Evolutionary conservation across 2,888 invertebrate species (phyloP).

Genomic region (Nezara viridula): DNA sequence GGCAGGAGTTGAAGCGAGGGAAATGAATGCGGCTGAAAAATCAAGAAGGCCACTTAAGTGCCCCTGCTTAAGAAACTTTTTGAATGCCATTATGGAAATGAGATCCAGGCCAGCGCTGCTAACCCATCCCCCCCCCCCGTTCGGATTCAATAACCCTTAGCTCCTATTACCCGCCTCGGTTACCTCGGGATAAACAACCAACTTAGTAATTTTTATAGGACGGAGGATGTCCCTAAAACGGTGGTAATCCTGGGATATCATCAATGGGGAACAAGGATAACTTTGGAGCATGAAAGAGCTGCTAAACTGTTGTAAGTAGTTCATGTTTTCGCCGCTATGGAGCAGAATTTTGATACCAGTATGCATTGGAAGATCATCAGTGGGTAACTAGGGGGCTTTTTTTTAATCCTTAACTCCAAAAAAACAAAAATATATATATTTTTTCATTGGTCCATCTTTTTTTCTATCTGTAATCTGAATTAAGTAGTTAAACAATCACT

Average conservation of each 20-base stretch:
- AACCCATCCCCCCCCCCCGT: not conserved
- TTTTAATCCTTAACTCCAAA: no score
- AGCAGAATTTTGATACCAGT: no score
- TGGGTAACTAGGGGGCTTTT: no score
- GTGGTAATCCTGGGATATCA: not conserved
- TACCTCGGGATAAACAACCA: not conserved
- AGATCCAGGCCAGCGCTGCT: not conserved
- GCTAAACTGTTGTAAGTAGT: not conserved
- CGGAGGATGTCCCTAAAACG: not conserved
- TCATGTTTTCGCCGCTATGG: no score
- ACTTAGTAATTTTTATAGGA: not conserved
- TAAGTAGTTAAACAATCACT: no score
- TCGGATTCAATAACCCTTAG: constrained; percentile 5
- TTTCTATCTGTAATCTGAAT: no score
- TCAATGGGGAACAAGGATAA: not conserved
- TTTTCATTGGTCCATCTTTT: no score
- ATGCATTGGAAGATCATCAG: no score
- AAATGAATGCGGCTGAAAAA: constrained; percentile 35
- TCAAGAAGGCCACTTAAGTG: constrained; percentile 37
- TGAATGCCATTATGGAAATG: constrained; percentile 48
- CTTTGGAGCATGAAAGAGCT: not conserved
- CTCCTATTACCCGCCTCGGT: not conserved
- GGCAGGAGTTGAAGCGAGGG: not conserved
- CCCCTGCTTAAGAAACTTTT: constrained; percentile 43
- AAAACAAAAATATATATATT: no score